A percentile compares a stretch with the other conserved stretches of the same genome.
phyloP scores from a whole-genome alignment of 2,888 invertebrate species.

The Stenichneumon culpator region DNA sequence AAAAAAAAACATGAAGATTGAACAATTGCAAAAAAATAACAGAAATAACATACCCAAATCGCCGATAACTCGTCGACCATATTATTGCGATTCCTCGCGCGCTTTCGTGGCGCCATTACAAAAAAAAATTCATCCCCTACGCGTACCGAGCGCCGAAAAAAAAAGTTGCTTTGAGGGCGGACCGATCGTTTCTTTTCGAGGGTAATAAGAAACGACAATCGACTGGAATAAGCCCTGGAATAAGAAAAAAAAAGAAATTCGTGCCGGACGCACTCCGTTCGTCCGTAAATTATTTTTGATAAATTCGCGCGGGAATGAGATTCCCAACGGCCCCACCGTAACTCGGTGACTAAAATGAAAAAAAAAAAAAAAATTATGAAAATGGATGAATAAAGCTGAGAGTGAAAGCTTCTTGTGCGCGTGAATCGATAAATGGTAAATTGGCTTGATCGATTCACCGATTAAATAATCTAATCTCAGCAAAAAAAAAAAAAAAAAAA shows the following conservation, averaged over 20 bases:
- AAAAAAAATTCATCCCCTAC: conserved; percentile 43
- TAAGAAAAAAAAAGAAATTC: conserved; percentile 44
- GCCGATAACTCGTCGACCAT: conserved; percentile 59
- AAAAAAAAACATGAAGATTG: conserved; percentile 9
- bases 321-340: conserved; percentile 65
- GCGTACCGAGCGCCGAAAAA: conserved; percentile 43
- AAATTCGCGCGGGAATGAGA: conserved; percentile 75
- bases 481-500: conserved; percentile 21
- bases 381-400: conserved; percentile 51
- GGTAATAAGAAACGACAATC: conserved; percentile 50
- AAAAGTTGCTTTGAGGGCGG: conserved; percentile 51
- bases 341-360: conserved; percentile 62
- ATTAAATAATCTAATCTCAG: conserved; percentile 30
- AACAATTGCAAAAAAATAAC: conserved; percentile 33
- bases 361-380: conserved; percentile 45
- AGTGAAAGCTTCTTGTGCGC: conserved; percentile 42
- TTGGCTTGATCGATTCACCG: conserved; percentile 49
- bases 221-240: conserved; percentile 57
- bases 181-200: conserved; percentile 56
- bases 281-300: conserved; percentile 79
- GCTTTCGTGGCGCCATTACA: conserved; percentile 61
- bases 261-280: conserved; percentile 58
- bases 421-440: conserved; percentile 49
- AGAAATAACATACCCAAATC: conserved; percentile 59
- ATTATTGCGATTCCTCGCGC: conserved; percentile 64